Evolutionary conservation across 2,113 vertebrate species (phyloP), one percentile per base, ranked within the genome.

Genomic region (Regulus satrapa): DNA sequence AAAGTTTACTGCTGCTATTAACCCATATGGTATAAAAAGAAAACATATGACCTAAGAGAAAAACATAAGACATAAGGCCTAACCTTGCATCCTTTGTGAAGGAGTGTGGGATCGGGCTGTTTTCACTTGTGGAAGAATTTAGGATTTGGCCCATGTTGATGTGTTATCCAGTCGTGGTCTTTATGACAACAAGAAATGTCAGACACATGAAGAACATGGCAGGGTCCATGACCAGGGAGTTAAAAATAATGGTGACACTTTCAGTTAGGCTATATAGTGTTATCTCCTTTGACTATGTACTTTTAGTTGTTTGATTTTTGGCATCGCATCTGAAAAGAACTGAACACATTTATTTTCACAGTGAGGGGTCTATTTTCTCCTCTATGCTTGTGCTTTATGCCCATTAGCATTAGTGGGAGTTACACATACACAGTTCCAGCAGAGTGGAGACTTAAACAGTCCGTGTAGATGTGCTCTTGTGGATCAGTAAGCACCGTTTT

Each of bases 281-380:
- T 96, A 75, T 97, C 91, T 97, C 94, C 95, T 95, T 93, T 87
- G 46, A 94, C 85, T 84, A 6, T 49, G 64, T 88, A 71, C 78
- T 96, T 97, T 93, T 94, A 96, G 91, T 97, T 97, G 91, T 97
- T 97, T 97, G 95, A 97, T 97, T 97, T 97, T 98, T 38, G 19
- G 91, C 91, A 94, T 94, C 67, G 6, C 96, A 83, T 96, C 92
- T 96, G 94, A 95, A 97, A 97, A 97, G 95, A 97, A 97, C 89
- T 67, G 91, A 96, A 96, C 97, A 95, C 91, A 64, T 97, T 97
- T 97, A 98, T 98, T 98, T 98, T 98, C 98, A 97, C 98, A 98
- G 98, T 74, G 51, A 97, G 97, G 89, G 97, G 97, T 96, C 97
- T 97, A 91, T 97, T 98, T 97, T 95, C 97, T 96, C 90, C 85